Evolutionary conservation across 2,888 invertebrate genomes (phyloP).

Genomic region (Synergus japonicus): DNA sequence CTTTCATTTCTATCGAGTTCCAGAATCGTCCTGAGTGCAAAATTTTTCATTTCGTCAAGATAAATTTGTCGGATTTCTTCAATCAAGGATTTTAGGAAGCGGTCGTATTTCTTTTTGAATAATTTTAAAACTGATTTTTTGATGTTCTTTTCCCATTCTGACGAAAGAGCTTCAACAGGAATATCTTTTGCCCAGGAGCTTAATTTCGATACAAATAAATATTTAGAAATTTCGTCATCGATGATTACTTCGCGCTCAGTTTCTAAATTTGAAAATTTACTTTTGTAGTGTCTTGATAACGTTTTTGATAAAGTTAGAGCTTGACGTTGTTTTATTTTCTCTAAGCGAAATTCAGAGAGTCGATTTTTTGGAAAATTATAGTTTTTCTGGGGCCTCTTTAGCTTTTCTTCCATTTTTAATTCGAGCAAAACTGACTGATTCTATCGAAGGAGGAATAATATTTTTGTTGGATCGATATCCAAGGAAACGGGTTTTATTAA

Average conservation of each 20-base stretch:
- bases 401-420: constrained; percentile 11
- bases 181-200: constrained; percentile 57
- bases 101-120: constrained; percentile 58
- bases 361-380: background rate
- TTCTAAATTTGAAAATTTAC: background rate
- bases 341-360: background rate
- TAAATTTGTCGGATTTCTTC: constrained; percentile 66
- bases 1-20: background rate
- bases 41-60: constrained; percentile 62
- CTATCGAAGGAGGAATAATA: background rate
- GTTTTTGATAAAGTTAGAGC: background rate
- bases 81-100: constrained; percentile 60
- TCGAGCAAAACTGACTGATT: background rate
- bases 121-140: constrained; percentile 61
- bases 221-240: constrained; percentile 1
- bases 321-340: constrained; percentile 10
- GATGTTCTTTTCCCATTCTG: constrained; percentile 69
- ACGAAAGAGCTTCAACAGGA: constrained; percentile 58
- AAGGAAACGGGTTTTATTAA: background rate
- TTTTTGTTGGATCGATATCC: constrained; percentile 29
- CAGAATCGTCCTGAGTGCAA: constrained; percentile 51
- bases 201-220: background rate
- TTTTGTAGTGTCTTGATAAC: background rate
- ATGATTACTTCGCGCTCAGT: background rate
- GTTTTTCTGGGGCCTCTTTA: background rate